Conservation (phyloP, 2,888 invertebrate genomes). For the Sesamia inferens region DNA sequence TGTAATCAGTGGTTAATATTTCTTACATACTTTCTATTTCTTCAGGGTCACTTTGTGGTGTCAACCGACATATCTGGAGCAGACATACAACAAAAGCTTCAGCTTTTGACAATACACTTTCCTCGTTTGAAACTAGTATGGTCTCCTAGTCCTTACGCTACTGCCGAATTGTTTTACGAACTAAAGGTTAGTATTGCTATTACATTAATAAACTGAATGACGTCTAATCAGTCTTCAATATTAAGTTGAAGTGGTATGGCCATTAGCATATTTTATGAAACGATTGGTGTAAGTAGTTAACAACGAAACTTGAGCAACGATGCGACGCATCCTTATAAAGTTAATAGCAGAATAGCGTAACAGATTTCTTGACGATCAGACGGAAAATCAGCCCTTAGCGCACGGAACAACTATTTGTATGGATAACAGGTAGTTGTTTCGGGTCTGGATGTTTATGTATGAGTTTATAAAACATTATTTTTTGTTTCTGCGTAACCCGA, state of each 20-base stretch:
- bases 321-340: neutral
- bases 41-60: conserved; percentile 94
- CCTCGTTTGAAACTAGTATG: conserved; percentile 97
- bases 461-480: too few relatives aligned
- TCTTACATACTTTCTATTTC: conserved; percentile 2
- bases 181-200: conserved; percentile 92
- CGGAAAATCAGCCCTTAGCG: too few relatives aligned
- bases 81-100: conserved; percentile 96
- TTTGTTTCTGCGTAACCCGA: too few relatives aligned
- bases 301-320: neutral
- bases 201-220: neutral
- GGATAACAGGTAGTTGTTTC: too few relatives aligned
- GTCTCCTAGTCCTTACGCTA: conserved; percentile 99
- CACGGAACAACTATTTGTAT: too few relatives aligned
- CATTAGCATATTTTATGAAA: neutral
- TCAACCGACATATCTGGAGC: conserved; percentile 93
- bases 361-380: too few relatives aligned
- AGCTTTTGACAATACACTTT: conserved; percentile 98
- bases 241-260: too few relatives aligned
- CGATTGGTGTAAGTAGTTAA: neutral
- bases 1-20: neutral
- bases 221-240: too few relatives aligned
- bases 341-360: neutral
- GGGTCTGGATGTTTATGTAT: too few relatives aligned
- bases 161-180: conserved; percentile 98